A percentile compares a stretch with the other conserved stretches of the same genome.
Evolutionary conservation across 1,140 invertebrate genomes (phyloP).

Genomic region (Euwallacea similis): DNA sequence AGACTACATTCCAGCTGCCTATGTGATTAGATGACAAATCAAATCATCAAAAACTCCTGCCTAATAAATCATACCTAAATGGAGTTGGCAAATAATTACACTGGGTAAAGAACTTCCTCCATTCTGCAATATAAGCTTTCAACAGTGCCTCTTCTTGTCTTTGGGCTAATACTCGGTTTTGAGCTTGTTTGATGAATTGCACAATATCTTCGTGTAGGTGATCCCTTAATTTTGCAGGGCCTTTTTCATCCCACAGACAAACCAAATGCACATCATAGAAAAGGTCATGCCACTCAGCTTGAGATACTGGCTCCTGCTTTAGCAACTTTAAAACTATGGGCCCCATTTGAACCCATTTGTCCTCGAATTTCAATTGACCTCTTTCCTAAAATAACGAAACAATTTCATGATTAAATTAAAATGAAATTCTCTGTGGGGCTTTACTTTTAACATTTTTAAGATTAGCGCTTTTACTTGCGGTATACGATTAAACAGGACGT

Average conservation of each 20-base stretch:
- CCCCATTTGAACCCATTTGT: slow-evolving; percentile 93
- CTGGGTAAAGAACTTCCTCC: slow-evolving; percentile 97
- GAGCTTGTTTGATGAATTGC: slow-evolving; percentile 92
- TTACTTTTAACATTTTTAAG: slow-evolving; percentile 46
- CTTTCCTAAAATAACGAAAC: slow-evolving; percentile 57
- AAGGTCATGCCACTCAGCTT: slow-evolving; percentile 95
- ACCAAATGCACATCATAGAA: slow-evolving; percentile 95
- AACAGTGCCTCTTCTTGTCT: slow-evolving; percentile 92
- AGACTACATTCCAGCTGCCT: slow-evolving; percentile 82
- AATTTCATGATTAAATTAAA: no score
- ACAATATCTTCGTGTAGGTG: slow-evolving; percentile 91
- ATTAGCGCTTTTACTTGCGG: neutral
- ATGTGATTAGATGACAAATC: slow-evolving; percentile 33
- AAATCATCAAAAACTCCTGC: neutral
- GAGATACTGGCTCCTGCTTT: slow-evolving; percentile 90
- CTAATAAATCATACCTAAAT: slow-evolving; percentile 78
- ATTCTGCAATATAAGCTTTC: slow-evolving; percentile 95
- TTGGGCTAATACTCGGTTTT: slow-evolving; percentile 84
- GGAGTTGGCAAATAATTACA: slow-evolving; percentile 96
- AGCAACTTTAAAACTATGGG: slow-evolving; percentile 90
- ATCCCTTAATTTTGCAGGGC: slow-evolving; percentile 82
- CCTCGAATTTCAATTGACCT: slow-evolving; percentile 80
- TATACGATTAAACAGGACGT: no score
- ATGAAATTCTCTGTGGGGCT: neutral
- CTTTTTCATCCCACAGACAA: slow-evolving; percentile 96